Evolutionary conservation across 1,140 invertebrate species (phyloP).

Genomic region (Mycetomoellerius zeteki): DNA sequence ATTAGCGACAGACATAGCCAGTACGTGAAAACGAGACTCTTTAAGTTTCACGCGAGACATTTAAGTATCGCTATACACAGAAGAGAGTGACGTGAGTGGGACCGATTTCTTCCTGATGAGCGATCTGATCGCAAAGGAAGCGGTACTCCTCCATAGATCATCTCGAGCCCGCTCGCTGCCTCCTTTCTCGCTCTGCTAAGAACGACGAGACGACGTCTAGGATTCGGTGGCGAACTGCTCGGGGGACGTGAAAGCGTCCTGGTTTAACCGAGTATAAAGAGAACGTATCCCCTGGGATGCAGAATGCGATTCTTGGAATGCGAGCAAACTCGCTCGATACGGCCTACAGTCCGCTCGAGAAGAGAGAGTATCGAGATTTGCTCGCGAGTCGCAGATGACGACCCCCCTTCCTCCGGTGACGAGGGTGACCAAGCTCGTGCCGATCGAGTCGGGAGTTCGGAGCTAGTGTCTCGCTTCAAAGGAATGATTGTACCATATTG

Average conservation of each 20-base stretch:
- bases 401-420: not conserved
- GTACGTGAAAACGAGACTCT: slow-evolving; percentile 71
- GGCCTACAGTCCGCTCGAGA: slow-evolving; percentile 72
- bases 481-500: slow-evolving; percentile 86
- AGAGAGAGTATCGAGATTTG: slow-evolving; percentile 55
- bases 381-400: slow-evolving; percentile 41
- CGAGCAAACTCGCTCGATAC: slow-evolving; percentile 63
- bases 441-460: slow-evolving; percentile 59
- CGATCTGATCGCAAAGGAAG: not conserved
- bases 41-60: slow-evolving; percentile 48
- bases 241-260: not conserved
- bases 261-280: not conserved
- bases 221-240: slow-evolving; percentile 52
- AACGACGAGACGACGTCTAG: slow-evolving; percentile 67
- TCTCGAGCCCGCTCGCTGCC: slow-evolving; percentile 33
- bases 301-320: slow-evolving; percentile 47
- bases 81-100: slow-evolving; percentile 55
- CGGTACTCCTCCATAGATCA: not conserved
- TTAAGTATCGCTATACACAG: slow-evolving; percentile 51
- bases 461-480: slow-evolving; percentile 79
- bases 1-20: slow-evolving; percentile 74
- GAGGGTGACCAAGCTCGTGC: not conserved
- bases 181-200: slow-evolving; percentile 67
- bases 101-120: not conserved
- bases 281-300: not conserved